These are phyloP conservation scores for Halcyon leucocephala DNA, from an alignment of 2,797 vertebrate species.

Conservation along the genomic window DNA sequence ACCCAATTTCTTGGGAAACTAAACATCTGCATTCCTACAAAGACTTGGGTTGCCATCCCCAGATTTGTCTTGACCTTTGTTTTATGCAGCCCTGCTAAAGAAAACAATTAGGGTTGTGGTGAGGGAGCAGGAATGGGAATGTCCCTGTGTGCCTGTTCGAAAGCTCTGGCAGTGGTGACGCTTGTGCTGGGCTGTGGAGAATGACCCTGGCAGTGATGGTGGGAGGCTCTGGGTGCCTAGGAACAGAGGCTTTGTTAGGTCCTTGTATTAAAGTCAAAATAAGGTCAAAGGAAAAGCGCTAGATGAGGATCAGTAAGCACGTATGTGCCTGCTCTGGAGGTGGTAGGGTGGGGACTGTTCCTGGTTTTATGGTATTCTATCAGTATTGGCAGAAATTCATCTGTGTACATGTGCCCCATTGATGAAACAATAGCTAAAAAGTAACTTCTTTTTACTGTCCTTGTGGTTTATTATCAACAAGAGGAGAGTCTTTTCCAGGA, in stretches of 20 bases:
- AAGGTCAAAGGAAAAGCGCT: background rate
- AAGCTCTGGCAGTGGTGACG: background rate
- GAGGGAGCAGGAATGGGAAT: background rate
- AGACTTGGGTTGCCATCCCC: background rate
- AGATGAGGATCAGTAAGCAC: background rate
- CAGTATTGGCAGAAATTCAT: background rate
- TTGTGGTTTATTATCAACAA: background rate
- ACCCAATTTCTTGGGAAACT: background rate
- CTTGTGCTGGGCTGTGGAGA: background rate
- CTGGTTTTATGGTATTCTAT: background rate
- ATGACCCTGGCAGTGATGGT: background rate
- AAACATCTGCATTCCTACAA: background rate
- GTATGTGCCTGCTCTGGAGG: background rate
- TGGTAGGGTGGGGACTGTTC: background rate
- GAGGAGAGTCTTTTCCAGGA: background rate
- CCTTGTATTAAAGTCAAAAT: background rate
- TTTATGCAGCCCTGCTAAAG: background rate
- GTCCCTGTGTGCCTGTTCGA: background rate
- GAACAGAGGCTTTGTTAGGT: background rate
- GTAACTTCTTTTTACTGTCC: background rate
- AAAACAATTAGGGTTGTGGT: background rate
- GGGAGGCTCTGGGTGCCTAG: background rate
- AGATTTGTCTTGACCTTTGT: background rate
- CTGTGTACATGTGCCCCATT: background rate
- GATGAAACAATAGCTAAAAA: background rate